phyloP scores from a whole-genome alignment of 2,797 vertebrate species.

The Rallus crepitans region DNA sequence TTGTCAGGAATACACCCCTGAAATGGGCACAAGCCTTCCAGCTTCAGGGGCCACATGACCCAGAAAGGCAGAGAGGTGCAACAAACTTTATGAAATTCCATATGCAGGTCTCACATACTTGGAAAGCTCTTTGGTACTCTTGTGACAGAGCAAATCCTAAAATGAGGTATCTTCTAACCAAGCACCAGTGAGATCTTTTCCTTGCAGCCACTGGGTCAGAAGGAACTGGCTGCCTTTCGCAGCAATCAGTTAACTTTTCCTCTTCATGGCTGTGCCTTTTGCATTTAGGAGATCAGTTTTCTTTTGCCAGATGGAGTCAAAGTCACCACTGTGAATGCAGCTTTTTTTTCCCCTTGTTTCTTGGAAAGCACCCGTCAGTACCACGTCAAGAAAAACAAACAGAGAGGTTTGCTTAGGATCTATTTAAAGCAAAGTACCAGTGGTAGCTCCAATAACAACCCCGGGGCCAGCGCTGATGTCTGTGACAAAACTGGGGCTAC shows the following conservation, averaged over 20 bases:
- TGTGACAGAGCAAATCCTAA: background rate
- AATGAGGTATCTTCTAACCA: background rate
- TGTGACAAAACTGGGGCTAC: conserved; percentile 41
- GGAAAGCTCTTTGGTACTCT: background rate
- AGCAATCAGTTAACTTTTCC: conserved; percentile 37
- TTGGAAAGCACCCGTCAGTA: conserved; percentile 80
- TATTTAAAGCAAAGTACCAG: conserved; percentile 72
- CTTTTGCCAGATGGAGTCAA: conserved; percentile 68
- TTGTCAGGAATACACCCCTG: background rate
- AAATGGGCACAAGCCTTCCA: fast-evolving
- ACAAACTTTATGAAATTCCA: conserved; percentile 7
- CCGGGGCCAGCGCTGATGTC: background rate
- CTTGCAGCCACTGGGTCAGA: background rate
- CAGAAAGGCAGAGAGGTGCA: background rate
- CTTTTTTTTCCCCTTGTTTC: conserved; percentile 69
- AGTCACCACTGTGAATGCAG: conserved; percentile 65
- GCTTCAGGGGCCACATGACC: fast-evolving
- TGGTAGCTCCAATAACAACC: conserved; percentile 67
- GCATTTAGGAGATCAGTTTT: conserved; percentile 27
- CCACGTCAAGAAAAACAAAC: conserved; percentile 81
- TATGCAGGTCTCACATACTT: background rate
- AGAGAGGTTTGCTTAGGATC: conserved; percentile 70
- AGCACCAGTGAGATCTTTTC: background rate
- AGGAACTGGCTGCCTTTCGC: conserved; percentile 18
- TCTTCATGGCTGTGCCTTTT: conserved; percentile 26